Evolutionary conservation across 2,797 vertebrate species (phyloP), one percentile per base, ranked within the genome.

Genomic region (Lagocephalus sceleratus): DNA sequence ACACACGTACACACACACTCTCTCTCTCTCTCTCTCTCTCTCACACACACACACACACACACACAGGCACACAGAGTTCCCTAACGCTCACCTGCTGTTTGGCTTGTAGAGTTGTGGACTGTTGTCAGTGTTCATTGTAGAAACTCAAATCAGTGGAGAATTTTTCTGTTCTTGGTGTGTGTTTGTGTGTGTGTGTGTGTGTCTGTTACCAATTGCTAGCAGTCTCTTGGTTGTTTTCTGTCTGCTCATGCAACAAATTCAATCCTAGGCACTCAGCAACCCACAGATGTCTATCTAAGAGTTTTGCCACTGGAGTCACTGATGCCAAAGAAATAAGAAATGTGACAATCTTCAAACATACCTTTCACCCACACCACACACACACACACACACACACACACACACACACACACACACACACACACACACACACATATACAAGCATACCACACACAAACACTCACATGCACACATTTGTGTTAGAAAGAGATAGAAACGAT

Each of bases 221-320:
- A 71, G 66, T 74, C 14, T 42, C 64, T 63, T 63, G 67, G 62
- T 76, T 84, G 77, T 80, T 84, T 86, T 85, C 70, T 79, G 83
- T 60, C 71, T 84, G 70, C 57, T 81, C 71, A 79, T 83, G 84
- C 84, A 81, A 85, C 75, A 85, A 84, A 87, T 86, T 71, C 67
- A 84, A 82, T 85, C 84, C 66, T 64, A 72, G 68, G 40, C 73
- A 74, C 72, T 82, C 78, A 81, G 71, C 62, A 78, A 83, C 76
- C 55, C 71, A 75, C 52, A 79, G 72, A 81, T 83, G 67, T 82
- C 73, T 72, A 74, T 85, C 77, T 55, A 51, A 75, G 71, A 67
- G 71, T 35, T 51, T 78, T 57, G 67, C 66, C 65, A 74, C 63
- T 66, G 58, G 65, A 66, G 63, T 66, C 68, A 73, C n/a, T 67